These are phyloP conservation scores for Saccostrea cuccullata DNA, from an alignment of 1,140 invertebrate genomes.

Conservation along the genomic window DNA sequence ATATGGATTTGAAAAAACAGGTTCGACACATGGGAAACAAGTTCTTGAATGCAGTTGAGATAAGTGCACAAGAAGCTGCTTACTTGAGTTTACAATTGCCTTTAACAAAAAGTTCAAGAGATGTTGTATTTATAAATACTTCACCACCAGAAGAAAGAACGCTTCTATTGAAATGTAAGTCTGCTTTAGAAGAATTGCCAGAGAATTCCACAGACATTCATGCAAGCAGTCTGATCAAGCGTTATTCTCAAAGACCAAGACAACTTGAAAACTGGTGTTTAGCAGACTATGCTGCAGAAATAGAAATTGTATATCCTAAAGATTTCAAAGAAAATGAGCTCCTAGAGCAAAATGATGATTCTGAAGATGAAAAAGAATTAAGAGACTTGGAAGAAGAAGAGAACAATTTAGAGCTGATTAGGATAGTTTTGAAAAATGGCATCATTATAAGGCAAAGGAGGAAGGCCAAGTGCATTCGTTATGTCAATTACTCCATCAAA, in stretches of 20 bases:
- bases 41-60: conserved; percentile 46
- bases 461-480: conserved; percentile 15
- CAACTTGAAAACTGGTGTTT: not conserved
- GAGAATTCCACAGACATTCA: conserved; percentile 48
- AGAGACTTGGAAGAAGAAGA: not conserved
- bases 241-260: conserved; percentile 50
- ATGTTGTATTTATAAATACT: conserved; percentile 59
- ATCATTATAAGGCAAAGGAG: conserved; percentile 38
- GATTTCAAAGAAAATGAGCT: not conserved
- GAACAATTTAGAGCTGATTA: not conserved
- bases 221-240: conserved; percentile 36
- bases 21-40: conserved; percentile 42
- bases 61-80: conserved; percentile 53
- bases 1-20: conserved; percentile 51
- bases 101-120: not conserved
- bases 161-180: conserved; percentile 50
- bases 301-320: not conserved
- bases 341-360: no score
- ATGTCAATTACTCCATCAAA: conserved; percentile 35
- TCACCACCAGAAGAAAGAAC: conserved; percentile 51
- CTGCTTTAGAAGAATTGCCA: conserved; percentile 25
- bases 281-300: not conserved
- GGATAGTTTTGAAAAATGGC: conserved; percentile 41
- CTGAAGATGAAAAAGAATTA: no score
- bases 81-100: conserved; percentile 52